Percentiles rank a stretch among this genome's conserved stretches.
phyloP scores from a whole-genome alignment of 1,140 invertebrate genomes.

The Zaprionus kolodkinae region DNA sequence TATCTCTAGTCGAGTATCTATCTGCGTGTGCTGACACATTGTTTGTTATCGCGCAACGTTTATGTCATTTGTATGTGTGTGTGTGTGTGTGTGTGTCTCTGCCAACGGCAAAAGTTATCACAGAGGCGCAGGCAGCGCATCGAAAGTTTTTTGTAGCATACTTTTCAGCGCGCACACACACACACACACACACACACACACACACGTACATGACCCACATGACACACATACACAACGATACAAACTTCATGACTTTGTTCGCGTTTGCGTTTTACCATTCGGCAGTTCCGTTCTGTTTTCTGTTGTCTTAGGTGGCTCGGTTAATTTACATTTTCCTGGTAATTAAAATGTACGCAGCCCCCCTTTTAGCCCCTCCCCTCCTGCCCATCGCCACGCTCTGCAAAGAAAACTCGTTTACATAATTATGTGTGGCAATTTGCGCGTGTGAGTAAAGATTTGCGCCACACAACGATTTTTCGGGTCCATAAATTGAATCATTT shows the following conservation, averaged over 20 bases:
- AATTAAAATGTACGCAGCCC: slow-evolving; percentile 69
- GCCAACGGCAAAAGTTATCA: slow-evolving; percentile 64
- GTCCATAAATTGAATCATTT: slow-evolving; percentile 62
- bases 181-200: slow-evolving; percentile 21
- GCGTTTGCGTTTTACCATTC: no score
- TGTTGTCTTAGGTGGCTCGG: slow-evolving; percentile 71
- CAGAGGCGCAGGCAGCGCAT: slow-evolving; percentile 55
- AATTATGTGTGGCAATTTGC: slow-evolving; percentile 80
- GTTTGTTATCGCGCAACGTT: slow-evolving; percentile 32
- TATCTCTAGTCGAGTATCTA: not conserved
- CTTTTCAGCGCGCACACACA: slow-evolving; percentile 48
- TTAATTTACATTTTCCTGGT: slow-evolving; percentile 81
- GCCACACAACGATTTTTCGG: slow-evolving; percentile 41
- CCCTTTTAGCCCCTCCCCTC: not conserved
- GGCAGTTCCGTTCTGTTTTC: slow-evolving; percentile 42
- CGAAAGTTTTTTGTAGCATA: slow-evolving; percentile 42
- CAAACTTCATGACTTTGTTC: slow-evolving; percentile 62
- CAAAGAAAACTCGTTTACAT: slow-evolving; percentile 70
- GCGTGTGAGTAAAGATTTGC: slow-evolving; percentile 67
- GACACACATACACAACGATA: not conserved
- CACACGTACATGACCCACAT: not conserved
- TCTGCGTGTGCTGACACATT: not conserved
- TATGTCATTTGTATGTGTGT: slow-evolving; percentile 39
- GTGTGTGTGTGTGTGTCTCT: slow-evolving; percentile 31
- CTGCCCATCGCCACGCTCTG: not conserved